Base-by-base conservation (phyloP, 2,797 vertebrate species). In the Pelobates cultripes region DNA sequence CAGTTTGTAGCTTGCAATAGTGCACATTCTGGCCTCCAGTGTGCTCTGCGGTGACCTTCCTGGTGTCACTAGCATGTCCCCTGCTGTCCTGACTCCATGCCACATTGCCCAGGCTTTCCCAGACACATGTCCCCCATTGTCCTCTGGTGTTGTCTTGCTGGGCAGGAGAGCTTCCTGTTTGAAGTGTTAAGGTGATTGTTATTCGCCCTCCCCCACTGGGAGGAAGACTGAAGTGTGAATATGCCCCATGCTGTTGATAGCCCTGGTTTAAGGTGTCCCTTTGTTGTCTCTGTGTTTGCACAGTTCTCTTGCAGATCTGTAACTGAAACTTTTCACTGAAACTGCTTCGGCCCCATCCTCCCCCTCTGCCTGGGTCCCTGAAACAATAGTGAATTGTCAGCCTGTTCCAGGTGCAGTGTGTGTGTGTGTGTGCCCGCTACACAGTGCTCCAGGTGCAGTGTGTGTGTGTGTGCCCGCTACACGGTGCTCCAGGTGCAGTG, bases 241-340 rank as follows among this genome's bases (percentile, higher is more conserved):
- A 28, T 28, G 28, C 61, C 60, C 51, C 42, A 7, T 69, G 17
- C 12, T 66, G 69, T 15, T 17, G 64, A 55, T 67, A 63, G 45
- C 7, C 45, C 61, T 57, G 70, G 8, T 17, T 15, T 63, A 28
- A 28, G 28, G 43, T 51, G 45, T 51, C 43, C 15, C 44, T 42
- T 41, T 72, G 14, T 72, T 82, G 68, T 75, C 67, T 70, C 67
- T 17, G 3, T 75, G 53, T 82, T 60, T 83, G 70, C 42, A 60
- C 70, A 41, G 51, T 51, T 74, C 55, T 57, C 76, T 81, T 64
- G 3, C 53, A 4, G 15, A 40, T 28, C 51, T 74, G 80, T 73
- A 78, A 78, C 64, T 78, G 81, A 83, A 83, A 78, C 75, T 82
- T 8, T 66, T 7, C 4, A 55, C 69, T 40, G 80, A 82, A 82